Conservation (phyloP, 2,797 vertebrate genomes). For the Mustela erminea region DNA sequence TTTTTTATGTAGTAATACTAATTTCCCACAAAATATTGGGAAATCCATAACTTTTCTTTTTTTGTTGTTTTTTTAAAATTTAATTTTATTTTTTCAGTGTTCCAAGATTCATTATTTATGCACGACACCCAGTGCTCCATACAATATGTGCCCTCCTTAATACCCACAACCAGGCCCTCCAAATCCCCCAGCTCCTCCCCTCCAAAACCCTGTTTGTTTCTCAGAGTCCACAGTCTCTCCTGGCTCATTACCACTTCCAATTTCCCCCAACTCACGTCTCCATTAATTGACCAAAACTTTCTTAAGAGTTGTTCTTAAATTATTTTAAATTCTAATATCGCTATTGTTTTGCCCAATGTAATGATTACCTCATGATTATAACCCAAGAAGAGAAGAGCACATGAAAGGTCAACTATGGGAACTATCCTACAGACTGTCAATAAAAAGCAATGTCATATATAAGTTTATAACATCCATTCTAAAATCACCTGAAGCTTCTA, state of each 20-base stretch:
- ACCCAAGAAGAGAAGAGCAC: background rate
- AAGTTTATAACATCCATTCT: background rate
- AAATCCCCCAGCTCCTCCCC: too few species aligned
- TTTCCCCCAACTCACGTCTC: too few species aligned
- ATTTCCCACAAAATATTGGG: background rate
- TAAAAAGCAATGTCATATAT: slow-evolving; percentile 31
- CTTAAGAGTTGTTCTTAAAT: background rate
- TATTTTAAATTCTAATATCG: background rate
- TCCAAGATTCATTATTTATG: too few species aligned
- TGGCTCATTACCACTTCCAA: too few species aligned
- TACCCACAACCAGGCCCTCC: too few species aligned
- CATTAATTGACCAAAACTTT: background rate
- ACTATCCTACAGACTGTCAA: background rate
- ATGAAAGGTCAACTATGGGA: background rate
- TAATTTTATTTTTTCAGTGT: too few species aligned
- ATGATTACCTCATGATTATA: background rate
- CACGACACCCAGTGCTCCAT: too few species aligned
- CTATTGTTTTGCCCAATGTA: background rate
- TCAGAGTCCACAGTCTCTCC: too few species aligned
- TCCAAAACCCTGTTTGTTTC: too few species aligned
- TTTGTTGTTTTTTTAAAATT: too few species aligned
- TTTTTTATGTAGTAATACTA: background rate
- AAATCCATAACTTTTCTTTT: background rate
- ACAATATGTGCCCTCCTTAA: too few species aligned
- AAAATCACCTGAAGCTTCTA: background rate